These are phyloP conservation scores for Anableps anableps DNA, from an alignment of 2,797 vertebrate species.

Conservation along the genomic window DNA sequence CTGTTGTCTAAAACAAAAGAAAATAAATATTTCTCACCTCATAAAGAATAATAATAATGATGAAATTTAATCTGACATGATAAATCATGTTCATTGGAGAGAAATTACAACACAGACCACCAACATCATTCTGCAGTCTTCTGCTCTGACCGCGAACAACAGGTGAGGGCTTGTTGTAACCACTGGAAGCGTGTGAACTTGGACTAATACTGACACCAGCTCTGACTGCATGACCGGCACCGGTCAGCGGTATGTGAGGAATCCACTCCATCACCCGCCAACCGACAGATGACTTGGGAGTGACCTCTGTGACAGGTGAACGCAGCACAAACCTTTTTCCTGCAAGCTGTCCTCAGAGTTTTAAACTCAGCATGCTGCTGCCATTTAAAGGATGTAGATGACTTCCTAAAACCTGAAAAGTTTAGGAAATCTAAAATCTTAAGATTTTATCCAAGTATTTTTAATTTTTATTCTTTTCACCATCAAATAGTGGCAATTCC, in stretches of 20 bases:
- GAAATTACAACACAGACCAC: conserved; percentile 23
- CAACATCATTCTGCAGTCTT: conserved; percentile 17
- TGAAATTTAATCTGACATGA: not conserved
- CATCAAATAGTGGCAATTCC: not conserved
- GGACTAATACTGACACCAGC: conserved; percentile 37
- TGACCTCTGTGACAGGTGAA: conserved; percentile 64
- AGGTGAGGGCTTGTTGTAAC: conserved; percentile 67
- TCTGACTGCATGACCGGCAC: conserved; percentile 51
- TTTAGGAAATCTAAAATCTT: not conserved
- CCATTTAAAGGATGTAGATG: not conserved
- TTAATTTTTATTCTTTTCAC: not conserved
- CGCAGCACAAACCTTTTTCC: conserved; percentile 8
- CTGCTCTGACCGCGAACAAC: conserved; percentile 51
- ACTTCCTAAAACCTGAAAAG: not conserved
- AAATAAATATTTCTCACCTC: not conserved
- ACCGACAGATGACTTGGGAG: conserved; percentile 58
- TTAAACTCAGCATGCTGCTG: conserved; percentile 10
- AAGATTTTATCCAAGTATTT: not conserved
- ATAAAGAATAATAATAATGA: not conserved
- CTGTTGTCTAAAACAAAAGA: not conserved
- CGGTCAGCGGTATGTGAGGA: conserved; percentile 57
- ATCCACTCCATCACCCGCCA: conserved; percentile 65
- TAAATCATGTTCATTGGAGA: conserved; percentile 9
- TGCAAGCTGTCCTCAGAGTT: conserved; percentile 19
- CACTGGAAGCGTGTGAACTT: conserved; percentile 68